Base-by-base conservation (phyloP, 2,113 vertebrate genomes). In the Lycaon pictus region DNA sequence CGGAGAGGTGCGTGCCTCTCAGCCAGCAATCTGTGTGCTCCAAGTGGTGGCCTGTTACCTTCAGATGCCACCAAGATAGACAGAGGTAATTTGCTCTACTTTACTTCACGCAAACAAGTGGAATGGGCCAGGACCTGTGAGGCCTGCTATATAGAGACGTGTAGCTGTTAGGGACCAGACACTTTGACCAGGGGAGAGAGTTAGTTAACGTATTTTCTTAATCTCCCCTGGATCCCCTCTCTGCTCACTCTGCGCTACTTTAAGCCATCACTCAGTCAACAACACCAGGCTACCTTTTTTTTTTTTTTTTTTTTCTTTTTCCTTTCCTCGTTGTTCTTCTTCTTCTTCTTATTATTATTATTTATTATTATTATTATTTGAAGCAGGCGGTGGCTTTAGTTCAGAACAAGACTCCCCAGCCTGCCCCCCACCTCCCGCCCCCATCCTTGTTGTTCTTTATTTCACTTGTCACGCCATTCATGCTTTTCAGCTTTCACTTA, bases 1-100 rank as follows among this genome's bases (percentile, higher is more conserved):
- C 6, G 7, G 32, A 3, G 4, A 3, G 2, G 0, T 48, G 0
- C n/a, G 16, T 2, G 89, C 1, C 37, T 32, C 90, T 55, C 32
- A 53, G 0, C 51, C 81, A 80, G 37, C 15, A 13, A 37, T 32
- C 23, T 58, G 58, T 82, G 9, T 29, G 19, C 4, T 13, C 22
- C 9, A 0, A n/a, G 37, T 55, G 43, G 4, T 35, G 56, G 4
- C 2, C 11, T 37, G 9, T 22, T 20, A 9, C 19, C 69, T 90
- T 63, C 60, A 25, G 15, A 19, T 5, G 51, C 62, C 25, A 37
- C 22, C 74, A n/a, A 11, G 72, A n/a, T 15, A 27, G 9, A 67
- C 32, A 9, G 5, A 85, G 51, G 2, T 7, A 5, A 74, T 69
- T 72, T 87, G 37, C 48, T 80, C 3, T 7, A 37, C 11, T 67